A percentile compares a stretch with the other conserved stretches of the same genome.
These are phyloP conservation scores for Polydrusus pterygomalis DNA, from an alignment of 2,888 invertebrate species.

Conservation along the genomic window DNA sequence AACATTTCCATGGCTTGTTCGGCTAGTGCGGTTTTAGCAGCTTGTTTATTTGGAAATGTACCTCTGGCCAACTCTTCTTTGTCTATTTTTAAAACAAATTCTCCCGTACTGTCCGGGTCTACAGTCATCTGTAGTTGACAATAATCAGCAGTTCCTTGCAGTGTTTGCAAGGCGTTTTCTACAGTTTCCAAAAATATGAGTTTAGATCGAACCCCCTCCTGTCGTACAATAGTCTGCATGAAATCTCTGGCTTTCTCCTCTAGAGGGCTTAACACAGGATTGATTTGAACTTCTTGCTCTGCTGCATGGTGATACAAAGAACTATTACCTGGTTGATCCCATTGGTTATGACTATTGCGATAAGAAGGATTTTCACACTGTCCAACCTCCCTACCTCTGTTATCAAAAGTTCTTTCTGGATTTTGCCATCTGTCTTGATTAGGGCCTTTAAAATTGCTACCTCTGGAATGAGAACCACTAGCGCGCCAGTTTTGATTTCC, in stretches of 20 bases:
- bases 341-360: not conserved
- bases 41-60: slow-evolving; percentile 46
- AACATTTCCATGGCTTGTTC: slow-evolving; percentile 60
- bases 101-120: slow-evolving; percentile 24
- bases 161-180: slow-evolving; percentile 42
- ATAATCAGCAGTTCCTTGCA: slow-evolving; percentile 48
- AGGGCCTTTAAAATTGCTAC: not conserved
- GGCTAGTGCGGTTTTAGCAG: slow-evolving; percentile 60
- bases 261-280: slow-evolving; percentile 26
- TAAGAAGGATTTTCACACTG: not conserved
- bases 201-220: slow-evolving; percentile 49
- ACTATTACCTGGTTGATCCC: not conserved
- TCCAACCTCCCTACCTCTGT: slow-evolving; percentile 37
- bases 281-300: not conserved
- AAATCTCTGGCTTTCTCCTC: slow-evolving; percentile 47
- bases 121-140: slow-evolving; percentile 42
- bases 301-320: not conserved
- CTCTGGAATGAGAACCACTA: not conserved
- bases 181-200: slow-evolving; percentile 51
- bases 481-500: not conserved
- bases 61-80: slow-evolving; percentile 54
- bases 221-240: slow-evolving; percentile 41
- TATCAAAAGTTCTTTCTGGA: slow-evolving; percentile 45
- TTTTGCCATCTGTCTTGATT: not conserved
- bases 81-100: slow-evolving; percentile 47